These are phyloP conservation scores for Taphrorychus bicolor DNA, from an alignment of 2,888 invertebrate species.

Conservation along the genomic window DNA sequence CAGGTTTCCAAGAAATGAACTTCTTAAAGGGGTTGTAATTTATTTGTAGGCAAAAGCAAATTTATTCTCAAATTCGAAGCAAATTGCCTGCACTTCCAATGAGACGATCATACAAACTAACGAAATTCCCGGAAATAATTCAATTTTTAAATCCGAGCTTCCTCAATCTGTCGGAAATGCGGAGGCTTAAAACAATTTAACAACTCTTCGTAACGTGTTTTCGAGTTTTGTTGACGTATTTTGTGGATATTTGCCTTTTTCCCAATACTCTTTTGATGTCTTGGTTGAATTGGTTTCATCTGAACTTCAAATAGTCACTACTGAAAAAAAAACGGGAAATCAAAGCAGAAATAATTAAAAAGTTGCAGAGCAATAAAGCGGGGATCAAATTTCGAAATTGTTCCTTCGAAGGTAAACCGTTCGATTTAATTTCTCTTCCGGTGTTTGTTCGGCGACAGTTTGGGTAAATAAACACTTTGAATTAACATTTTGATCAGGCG, in stretches of 20 bases:
- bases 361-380: not conserved
- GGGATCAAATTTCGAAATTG: not conserved
- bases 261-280: no score
- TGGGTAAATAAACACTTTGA: not conserved
- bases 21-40: no score
- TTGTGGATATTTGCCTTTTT: not conserved
- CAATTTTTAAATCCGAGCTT: conserved; percentile 1
- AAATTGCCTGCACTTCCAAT: no score
- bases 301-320: no score
- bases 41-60: no score
- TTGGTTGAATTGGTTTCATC: no score
- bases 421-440: conserved; percentile 10
- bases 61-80: no score
- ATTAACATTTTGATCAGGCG: not conserved
- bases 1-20: no score
- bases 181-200: conserved; percentile 5
- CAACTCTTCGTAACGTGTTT: not conserved
- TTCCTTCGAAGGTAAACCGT: not conserved
- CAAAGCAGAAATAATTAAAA: no score
- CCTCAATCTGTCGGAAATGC: not conserved
- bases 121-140: not conserved
- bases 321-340: no score
- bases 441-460: conserved; percentile 1
- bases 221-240: not conserved
- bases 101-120: no score